Conservation (phyloP, 2,888 invertebrate genomes). For the Pyrocoelia pectoralis region DNA sequence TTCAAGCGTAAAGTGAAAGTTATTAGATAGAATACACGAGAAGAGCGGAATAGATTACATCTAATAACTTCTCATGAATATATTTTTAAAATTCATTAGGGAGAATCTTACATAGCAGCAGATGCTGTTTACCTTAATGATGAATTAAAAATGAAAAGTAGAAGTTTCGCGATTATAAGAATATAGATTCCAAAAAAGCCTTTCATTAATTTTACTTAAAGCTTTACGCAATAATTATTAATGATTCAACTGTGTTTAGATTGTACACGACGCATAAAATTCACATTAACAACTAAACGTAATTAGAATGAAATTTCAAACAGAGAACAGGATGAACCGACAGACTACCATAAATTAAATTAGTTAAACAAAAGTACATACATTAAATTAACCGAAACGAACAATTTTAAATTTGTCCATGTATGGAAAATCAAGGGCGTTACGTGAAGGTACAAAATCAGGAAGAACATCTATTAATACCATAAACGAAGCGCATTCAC, state of each 20-base stretch:
- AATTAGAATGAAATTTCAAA: not conserved
- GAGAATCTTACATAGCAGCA: too few species aligned
- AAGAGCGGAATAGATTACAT: not conserved
- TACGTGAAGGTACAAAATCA: constrained; percentile 4
- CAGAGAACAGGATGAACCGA: not conserved
- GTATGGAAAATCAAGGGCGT: not conserved
- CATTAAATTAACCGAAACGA: too few species aligned
- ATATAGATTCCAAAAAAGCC: not conserved
- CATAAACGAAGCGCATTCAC: constrained; percentile 29
- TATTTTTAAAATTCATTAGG: not conserved
- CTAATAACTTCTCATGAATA: not conserved
- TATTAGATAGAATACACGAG: not conserved
- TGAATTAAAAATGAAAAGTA: too few species aligned
- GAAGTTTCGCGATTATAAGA: not conserved
- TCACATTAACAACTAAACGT: too few species aligned
- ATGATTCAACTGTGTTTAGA: not conserved
- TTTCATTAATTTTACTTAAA: not conserved
- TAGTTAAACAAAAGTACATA: not conserved
- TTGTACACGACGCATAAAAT: too few species aligned
- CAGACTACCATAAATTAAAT: not conserved
- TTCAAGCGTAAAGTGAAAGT: not conserved
- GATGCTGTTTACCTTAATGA: too few species aligned
- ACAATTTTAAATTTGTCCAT: not conserved
- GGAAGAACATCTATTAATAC: constrained; percentile 20
- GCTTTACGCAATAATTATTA: not conserved